phyloP scores from a whole-genome alignment of 2,888 invertebrate species.

The Himalopsyche anomala region DNA sequence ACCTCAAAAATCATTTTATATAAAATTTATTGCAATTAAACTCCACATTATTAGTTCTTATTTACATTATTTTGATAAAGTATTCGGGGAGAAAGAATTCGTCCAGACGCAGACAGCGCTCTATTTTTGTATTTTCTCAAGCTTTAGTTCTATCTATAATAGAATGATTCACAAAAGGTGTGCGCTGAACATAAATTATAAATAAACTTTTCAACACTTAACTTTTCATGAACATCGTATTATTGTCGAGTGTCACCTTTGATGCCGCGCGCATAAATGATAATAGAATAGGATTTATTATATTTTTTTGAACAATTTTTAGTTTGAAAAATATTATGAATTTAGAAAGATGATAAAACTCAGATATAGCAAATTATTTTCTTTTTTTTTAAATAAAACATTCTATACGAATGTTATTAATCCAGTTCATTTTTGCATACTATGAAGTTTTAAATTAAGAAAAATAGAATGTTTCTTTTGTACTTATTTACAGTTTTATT shows the following conservation, averaged over 20 bases:
- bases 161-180: conserved; percentile 27
- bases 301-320: neutral
- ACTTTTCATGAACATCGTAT: conserved; percentile 12
- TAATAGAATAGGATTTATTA: neutral
- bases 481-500: too few relatives aligned
- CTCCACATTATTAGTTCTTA: conserved; percentile 22
- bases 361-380: too few relatives aligned
- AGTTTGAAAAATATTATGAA: neutral
- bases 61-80: conserved; percentile 40
- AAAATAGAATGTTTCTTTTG: too few relatives aligned
- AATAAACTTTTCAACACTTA: neutral
- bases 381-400: too few relatives aligned
- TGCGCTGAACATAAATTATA: neutral
- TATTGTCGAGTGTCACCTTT: neutral
- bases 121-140: conserved; percentile 9
- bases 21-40: conserved; percentile 32
- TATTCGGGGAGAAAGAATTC: conserved; percentile 36
- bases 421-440: too few relatives aligned
- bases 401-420: too few relatives aligned
- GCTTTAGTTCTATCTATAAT: conserved; percentile 35
- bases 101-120: neutral
- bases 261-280: neutral
- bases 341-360: neutral
- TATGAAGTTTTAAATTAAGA: too few relatives aligned
- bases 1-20: conserved; percentile 37